Evolutionary conservation across 2,113 vertebrate species (phyloP).

Genomic region (Rhombomys opimus): DNA sequence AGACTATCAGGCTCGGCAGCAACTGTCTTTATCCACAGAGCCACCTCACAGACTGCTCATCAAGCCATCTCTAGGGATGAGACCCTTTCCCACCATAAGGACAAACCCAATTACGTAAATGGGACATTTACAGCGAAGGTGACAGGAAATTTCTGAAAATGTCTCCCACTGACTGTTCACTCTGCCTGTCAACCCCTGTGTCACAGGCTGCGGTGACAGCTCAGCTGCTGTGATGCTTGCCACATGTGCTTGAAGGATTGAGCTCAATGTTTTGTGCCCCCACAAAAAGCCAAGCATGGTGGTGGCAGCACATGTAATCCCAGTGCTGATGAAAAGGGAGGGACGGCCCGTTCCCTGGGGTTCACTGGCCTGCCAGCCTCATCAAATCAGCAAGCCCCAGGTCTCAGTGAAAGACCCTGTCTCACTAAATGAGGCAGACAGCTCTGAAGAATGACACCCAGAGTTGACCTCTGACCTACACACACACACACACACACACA

Average conservation of each 20-base stretch:
- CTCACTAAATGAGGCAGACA: neutral
- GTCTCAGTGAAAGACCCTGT: neutral
- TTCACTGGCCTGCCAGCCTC: neutral
- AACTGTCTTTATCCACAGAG: neutral
- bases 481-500: neutral
- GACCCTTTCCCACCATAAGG: neutral
- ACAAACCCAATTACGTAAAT: neutral
- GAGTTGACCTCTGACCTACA: neutral
- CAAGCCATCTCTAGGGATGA: neutral
- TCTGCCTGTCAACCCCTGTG: constrained; percentile 1
- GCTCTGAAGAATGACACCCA: neutral
- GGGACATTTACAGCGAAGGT: neutral
- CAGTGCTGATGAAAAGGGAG: too few relatives aligned
- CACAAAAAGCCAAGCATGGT: neutral
- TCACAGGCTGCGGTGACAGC: neutral
- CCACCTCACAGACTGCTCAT: neutral
- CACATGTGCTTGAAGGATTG: neutral
- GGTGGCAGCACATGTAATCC: neutral
- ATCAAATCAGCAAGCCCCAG: neutral
- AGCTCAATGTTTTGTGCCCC: neutral
- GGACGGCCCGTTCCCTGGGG: neutral
- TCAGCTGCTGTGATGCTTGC: neutral
- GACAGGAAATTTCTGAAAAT: neutral
- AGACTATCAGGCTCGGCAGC: neutral
- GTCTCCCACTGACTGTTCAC: neutral